Conservation (phyloP, 2,888 invertebrate genomes). For the Opisthograptis luteolata region DNA sequence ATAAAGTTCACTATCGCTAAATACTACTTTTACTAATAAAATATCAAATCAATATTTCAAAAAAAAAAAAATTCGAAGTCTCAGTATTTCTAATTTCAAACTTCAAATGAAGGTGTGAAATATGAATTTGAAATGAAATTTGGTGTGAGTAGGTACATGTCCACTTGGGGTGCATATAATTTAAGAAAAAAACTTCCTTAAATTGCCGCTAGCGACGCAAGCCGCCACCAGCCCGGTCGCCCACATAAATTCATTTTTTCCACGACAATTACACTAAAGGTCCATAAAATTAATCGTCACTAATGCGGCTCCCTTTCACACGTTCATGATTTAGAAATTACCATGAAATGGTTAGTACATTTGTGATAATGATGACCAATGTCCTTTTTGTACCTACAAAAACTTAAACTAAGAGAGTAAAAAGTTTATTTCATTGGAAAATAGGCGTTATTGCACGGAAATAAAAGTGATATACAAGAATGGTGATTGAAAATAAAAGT, state of each 20-base stretch:
- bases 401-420: too few relatives aligned
- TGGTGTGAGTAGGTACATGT: too few relatives aligned
- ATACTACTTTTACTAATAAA: too few relatives aligned
- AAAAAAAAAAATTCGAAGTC: too few relatives aligned
- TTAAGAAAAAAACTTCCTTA: neutral
- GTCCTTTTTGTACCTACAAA: conserved; percentile 47
- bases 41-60: too few relatives aligned
- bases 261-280: conserved; percentile 75
- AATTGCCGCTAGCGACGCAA: neutral
- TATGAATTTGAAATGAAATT: too few relatives aligned
- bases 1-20: too few relatives aligned
- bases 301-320: conserved; percentile 64
- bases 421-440: conserved; percentile 29
- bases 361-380: conserved; percentile 61
- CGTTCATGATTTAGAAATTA: conserved; percentile 58
- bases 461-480: conserved; percentile 23
- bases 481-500: conserved; percentile 17
- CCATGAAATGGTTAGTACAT: conserved; percentile 56
- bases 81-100: too few relatives aligned
- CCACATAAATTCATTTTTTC: conserved; percentile 65
- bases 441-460: conserved; percentile 10
- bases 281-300: conserved; percentile 78
- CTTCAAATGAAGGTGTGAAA: too few relatives aligned
- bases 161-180: too few relatives aligned
- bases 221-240: conserved; percentile 42